These are phyloP conservation scores for Sarcophaga subvicina DNA, from an alignment of 2,888 invertebrate genomes.

Conservation along the genomic window DNA sequence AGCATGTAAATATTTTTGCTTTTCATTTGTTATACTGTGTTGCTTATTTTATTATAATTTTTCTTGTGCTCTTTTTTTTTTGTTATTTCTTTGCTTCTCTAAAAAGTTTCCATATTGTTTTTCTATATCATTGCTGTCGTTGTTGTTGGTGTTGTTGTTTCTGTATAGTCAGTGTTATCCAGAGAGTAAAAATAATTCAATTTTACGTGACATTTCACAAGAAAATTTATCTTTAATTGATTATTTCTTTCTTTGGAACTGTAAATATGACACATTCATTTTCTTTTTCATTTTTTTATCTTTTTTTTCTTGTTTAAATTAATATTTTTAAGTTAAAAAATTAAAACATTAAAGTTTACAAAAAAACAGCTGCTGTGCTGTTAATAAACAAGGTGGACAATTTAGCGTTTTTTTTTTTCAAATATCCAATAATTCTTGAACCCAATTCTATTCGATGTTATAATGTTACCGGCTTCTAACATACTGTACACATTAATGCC, in stretches of 20 bases:
- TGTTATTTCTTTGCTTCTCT: not conserved
- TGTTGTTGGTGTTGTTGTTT: constrained; percentile 2
- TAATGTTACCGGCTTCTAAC: too few relatives aligned
- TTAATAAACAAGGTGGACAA: too few relatives aligned
- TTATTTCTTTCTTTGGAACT: not conserved
- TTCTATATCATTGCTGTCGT: constrained; percentile 13
- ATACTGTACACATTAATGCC: too few relatives aligned
- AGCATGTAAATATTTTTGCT: constrained; percentile 32
- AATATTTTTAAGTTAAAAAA: too few relatives aligned
- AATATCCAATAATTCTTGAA: too few relatives aligned
- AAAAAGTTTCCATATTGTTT: constrained; percentile 35
- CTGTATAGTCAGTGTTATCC: constrained; percentile 31
- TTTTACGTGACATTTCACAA: constrained; percentile 68
- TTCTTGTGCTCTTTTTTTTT: constrained; percentile 23
- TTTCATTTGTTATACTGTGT: constrained; percentile 41
- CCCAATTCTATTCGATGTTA: too few relatives aligned
- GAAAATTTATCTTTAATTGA: constrained; percentile 56
- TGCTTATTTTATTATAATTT: constrained; percentile 46
- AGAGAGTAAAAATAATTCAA: constrained; percentile 63
- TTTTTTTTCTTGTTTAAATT: not conserved
- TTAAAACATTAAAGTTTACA: too few relatives aligned
- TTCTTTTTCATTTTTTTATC: not conserved
- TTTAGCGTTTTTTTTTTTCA: too few relatives aligned
- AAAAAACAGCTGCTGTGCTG: too few relatives aligned
- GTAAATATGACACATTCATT: constrained; percentile 66